Evolutionary conservation across 2,797 vertebrate genomes (phyloP).

Genomic region (Alectoris magna): DNA sequence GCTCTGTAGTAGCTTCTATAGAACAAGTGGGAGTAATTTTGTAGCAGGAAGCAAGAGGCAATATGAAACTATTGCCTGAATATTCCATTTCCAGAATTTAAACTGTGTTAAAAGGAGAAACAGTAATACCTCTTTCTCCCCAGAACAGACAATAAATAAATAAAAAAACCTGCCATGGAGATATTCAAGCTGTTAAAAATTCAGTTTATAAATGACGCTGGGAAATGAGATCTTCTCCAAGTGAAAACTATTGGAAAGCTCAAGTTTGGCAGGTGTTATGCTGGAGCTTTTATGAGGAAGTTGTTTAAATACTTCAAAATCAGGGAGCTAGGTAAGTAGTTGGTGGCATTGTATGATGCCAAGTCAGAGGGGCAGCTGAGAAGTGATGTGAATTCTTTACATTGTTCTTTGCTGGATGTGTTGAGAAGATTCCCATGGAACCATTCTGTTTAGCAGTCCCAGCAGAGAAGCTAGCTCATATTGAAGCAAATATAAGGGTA

Average conservation of each 20-base stretch:
- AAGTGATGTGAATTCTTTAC: neutral
- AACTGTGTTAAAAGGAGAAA: neutral
- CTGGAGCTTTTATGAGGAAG: neutral
- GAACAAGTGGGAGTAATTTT: neutral
- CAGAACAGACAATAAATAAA: neutral
- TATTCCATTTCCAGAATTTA: neutral
- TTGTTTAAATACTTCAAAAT: neutral
- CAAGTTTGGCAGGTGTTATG: neutral
- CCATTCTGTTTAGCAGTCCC: neutral
- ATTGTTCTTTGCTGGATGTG: neutral
- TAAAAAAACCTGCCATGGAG: neutral
- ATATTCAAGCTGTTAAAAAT: neutral
- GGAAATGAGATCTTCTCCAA: neutral
- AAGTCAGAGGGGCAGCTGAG: neutral
- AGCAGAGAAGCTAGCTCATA: neutral
- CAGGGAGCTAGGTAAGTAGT: neutral
- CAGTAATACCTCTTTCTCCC: neutral
- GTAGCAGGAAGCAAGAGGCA: neutral
- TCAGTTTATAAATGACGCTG: neutral
- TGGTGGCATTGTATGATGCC: neutral
- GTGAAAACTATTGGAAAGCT: neutral
- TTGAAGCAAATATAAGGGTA: constrained; percentile 17
- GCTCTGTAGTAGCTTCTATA: neutral
- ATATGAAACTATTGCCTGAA: neutral
- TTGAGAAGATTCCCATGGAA: neutral